These are phyloP conservation scores for Nyctibius grandis DNA, from an alignment of 2,797 vertebrate genomes.

Conservation along the genomic window DNA sequence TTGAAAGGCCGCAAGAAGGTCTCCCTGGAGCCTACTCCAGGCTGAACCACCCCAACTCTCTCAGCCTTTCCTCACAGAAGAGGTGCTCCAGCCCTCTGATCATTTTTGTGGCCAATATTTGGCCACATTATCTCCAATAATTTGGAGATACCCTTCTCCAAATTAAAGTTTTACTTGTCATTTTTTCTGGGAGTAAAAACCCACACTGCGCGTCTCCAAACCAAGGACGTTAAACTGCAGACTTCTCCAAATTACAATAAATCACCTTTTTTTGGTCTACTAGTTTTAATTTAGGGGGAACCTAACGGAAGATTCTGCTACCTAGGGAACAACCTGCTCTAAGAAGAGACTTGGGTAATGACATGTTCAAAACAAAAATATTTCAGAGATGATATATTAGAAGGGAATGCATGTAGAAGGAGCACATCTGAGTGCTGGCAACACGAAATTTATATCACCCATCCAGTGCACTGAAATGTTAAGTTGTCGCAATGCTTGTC, in stretches of 20 bases:
- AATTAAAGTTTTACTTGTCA: neutral
- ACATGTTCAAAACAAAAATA: neutral
- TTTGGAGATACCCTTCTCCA: neutral
- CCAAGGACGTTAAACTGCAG: neutral
- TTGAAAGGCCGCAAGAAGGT: neutral
- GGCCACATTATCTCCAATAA: no score
- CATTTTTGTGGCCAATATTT: neutral
- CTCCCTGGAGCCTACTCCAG: neutral
- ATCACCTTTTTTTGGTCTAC: neutral
- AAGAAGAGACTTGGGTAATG: neutral
- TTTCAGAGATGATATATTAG: neutral
- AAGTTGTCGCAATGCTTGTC: neutral
- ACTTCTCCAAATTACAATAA: neutral
- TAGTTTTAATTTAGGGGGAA: neutral
- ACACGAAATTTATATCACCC: rapidly evolving
- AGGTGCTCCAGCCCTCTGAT: neutral
- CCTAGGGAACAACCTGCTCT: neutral
- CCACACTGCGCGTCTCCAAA: neutral
- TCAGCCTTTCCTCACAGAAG: neutral
- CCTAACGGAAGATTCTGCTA: neutral
- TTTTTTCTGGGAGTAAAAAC: neutral
- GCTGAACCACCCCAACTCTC: neutral
- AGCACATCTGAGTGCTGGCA: neutral
- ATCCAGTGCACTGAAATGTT: neutral
- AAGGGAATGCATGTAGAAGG: neutral